These are phyloP conservation scores for Schizaphis graminum DNA, from an alignment of 2,888 invertebrate genomes.

Conservation along the genomic window DNA sequence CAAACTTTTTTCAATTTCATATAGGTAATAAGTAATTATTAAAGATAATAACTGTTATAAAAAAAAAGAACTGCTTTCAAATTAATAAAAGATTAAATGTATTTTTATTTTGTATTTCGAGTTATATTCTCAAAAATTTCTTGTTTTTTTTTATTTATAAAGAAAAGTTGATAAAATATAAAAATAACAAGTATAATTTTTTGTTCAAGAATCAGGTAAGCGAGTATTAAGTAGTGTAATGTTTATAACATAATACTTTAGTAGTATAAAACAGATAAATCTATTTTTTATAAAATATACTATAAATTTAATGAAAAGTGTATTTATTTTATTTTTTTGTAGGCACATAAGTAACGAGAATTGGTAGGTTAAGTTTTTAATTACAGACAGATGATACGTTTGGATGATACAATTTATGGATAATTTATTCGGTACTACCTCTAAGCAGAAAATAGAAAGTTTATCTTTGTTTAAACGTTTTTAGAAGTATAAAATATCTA, in stretches of 20 bases:
- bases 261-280: not conserved
- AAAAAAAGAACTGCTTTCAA: no score
- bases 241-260: not conserved
- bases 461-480: not conserved
- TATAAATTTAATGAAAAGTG: no score
- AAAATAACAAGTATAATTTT: no score
- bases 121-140: no score
- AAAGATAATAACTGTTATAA: no score
- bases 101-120: no score
- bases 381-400: not conserved
- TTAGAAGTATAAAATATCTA: not conserved
- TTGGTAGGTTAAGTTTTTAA: not conserved
- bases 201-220: no score
- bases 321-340: not conserved
- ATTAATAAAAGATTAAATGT: no score
- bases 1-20: no score
- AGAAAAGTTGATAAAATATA: no score
- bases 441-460: not conserved
- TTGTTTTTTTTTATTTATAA: no score
- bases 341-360: not conserved
- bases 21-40: no score
- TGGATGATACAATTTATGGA: not conserved
- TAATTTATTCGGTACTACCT: not conserved
- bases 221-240: not conserved
- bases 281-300: not conserved